Evolutionary conservation across 2,797 vertebrate species (phyloP), one percentile per base, ranked within the genome.

Genomic region (Delichon dasypus): DNA sequence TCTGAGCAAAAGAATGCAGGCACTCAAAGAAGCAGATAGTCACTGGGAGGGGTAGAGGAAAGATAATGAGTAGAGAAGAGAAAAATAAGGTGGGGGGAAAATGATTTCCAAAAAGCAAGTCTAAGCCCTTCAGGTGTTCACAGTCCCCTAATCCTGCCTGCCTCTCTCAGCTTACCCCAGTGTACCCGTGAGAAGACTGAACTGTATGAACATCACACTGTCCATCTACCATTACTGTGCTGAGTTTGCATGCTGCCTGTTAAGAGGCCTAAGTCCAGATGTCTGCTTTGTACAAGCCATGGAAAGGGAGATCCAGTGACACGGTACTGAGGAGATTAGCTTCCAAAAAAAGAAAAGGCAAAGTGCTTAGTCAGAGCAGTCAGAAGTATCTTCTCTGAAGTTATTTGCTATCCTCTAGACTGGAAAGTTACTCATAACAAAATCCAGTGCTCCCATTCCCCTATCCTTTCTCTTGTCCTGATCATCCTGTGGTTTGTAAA

Each of bases 401-500:
- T 64, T 79, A 61, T 9, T 30, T 58, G 87, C 76, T 66, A 21
- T 70, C 62, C 88, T 93, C 67, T 71, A 61, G 55, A 95, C 82
- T 64, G 32, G 66, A 88, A 85, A 36, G 22, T 53, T 85, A 83
- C 36, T 77, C 51, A 53, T 36, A 68, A 78, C 11, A 50, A 71
- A 58, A 53, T 30, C 23, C 8, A 44, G 54, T 5, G 11, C 15
- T 78, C 22, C 22, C 23, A 16, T 23, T 78, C 22, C 30, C n/a
- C 17, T 66, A 8, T 32, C 42, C 23, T 84, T 83, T 45, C 64
- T 68, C n/a, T 64, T 34, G 45, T 83, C 71, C 38, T 72, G 61
- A 30, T 90, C 61, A 77, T 67, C 42, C 80, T 68, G 72, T 44
- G 70, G 81, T 79, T 96, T 89, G 25, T 62, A 94, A 82, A 20